Evolutionary conservation across 2,888 invertebrate species (phyloP).

Genomic region (Noctua janthina): DNA sequence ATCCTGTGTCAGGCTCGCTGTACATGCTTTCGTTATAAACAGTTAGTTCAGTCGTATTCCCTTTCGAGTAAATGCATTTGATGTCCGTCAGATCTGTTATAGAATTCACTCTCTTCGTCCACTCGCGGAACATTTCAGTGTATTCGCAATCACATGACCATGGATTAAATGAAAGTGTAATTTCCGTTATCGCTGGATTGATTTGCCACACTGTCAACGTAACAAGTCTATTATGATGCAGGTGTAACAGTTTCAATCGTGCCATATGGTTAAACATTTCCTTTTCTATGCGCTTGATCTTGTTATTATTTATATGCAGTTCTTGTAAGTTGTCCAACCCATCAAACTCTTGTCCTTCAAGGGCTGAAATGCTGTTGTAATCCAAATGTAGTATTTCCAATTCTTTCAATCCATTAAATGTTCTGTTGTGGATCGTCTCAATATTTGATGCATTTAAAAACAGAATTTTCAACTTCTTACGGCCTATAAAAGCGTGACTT

Average conservation of each 20-base stretch:
- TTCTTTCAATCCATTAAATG: slow-evolving; percentile 95
- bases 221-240: slow-evolving; percentile 93
- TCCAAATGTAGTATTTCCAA: slow-evolving; percentile 94
- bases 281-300: slow-evolving; percentile 92
- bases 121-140: slow-evolving; percentile 93
- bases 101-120: slow-evolving; percentile 92
- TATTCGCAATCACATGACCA: slow-evolving; percentile 96
- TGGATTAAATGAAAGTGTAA: slow-evolving; percentile 93
- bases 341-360: slow-evolving; percentile 95
- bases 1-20: slow-evolving; percentile 90
- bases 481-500: slow-evolving; percentile 96
- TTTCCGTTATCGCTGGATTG: slow-evolving; percentile 91
- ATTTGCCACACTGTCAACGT: slow-evolving; percentile 94
- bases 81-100: slow-evolving; percentile 92
- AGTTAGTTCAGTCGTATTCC: slow-evolving; percentile 90
- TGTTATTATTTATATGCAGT: slow-evolving; percentile 94
- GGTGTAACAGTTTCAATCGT: slow-evolving; percentile 91
- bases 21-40: slow-evolving; percentile 91
- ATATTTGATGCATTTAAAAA: slow-evolving; percentile 95
- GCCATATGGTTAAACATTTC: slow-evolving; percentile 93
- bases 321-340: slow-evolving; percentile 93
- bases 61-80: slow-evolving; percentile 91
- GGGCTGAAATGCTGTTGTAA: slow-evolving; percentile 92
- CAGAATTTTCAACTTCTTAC: slow-evolving; percentile 94
- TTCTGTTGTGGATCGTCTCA: slow-evolving; percentile 94